Evolutionary conservation across 2,113 vertebrate species (phyloP), one percentile per base, ranked within the genome.

Genomic region (Thryonomys swinderianus): DNA sequence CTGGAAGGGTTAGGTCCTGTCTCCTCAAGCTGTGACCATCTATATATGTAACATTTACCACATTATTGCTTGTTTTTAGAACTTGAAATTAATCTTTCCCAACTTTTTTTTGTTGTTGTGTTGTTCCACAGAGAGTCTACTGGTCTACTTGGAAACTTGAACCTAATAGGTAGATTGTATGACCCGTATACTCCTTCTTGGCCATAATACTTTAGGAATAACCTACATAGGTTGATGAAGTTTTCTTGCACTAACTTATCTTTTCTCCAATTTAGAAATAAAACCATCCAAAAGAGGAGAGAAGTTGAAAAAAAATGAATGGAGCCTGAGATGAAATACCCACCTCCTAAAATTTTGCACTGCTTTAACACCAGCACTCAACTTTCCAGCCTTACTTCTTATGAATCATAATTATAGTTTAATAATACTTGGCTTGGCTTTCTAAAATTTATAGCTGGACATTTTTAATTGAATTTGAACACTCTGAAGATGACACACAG

Each of bases 181-280:
- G 7, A 40, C 1, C 27, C 7, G 14, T 1, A 10, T 9, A 16
- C 30, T 48, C 6, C 16, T 10, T 48, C 27, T n/a, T 51, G 4
- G 30, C 23, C 0, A 0, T 1, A 10, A 10, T 37, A 17, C 30
- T 42, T 30, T 5, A 37, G 32, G 21, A 88, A 7, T 61, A 37
- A 53, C 25, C 34, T 48, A n/a, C n/a, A n/a, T n/a, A n/a, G n/a
- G n/a, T n/a, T n/a, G n/a, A 25, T 21, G 27, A 94, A 37, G 32
- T 69, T 57, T n/a, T 5, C 71, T 64, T 74, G 80, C 64, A 40
- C 78, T 37, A 73, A 53, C 9, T 13, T 17, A 3, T 18, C n/a
- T n/a, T 74, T 84, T 78, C n/a, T 51, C 20, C 20, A 73, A 21
- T 18, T 88, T 85, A 4, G 0, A 51, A 64, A 57, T 42, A 5